Evolutionary conservation across 2,888 invertebrate genomes (phyloP), one percentile per base, ranked within the genome.

Genomic region (Drosophila siamana): DNA sequence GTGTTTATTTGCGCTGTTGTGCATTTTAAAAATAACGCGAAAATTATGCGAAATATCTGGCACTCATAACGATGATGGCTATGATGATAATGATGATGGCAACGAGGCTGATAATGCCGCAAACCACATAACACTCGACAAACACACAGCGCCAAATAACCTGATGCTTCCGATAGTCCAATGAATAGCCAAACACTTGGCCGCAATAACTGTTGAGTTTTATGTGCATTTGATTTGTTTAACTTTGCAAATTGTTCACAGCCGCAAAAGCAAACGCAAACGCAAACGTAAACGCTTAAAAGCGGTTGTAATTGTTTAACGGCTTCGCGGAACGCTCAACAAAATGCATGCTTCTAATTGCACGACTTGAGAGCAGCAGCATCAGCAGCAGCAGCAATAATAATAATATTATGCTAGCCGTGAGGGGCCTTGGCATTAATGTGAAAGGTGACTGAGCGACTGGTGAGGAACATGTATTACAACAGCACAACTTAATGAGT

Each of bases 21-120:
- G 80, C 74, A 74, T 80, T 86, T 80, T 69, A 33, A 78, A 82
- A 78, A 80, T 85, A 83, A 83, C 73, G 80, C 48, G 72, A 77
- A 85, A 82, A 85, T 83, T 83, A 80, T 78, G 73, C 78, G 61
- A 72, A 71, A 73, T 68, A 75, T 60, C 56, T 41, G 38, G 19
- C n/a, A n/a, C 52, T 61, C 66, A 69, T 71, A 80, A 69, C 61
- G 61, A 59, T 57, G n/a, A n/a, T n/a, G n/a, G n/a, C n/a, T n/a
- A n/a, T 15, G 36, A 50, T 61, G 68, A 69, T 71, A 80, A 69
- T 63, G 61, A 59, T 57, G n/a, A n/a, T n/a, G n/a, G n/a, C n/a
- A n/a, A n/a, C n/a, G n/a, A n/a, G n/a, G 36, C 59, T 48, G 65
- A 69, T 65, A 78, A 57, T 69, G 24, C 24, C 24, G 5, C 24